These are phyloP conservation scores for Salticus scenicus DNA, from an alignment of 2,888 invertebrate species.

Conservation along the genomic window DNA sequence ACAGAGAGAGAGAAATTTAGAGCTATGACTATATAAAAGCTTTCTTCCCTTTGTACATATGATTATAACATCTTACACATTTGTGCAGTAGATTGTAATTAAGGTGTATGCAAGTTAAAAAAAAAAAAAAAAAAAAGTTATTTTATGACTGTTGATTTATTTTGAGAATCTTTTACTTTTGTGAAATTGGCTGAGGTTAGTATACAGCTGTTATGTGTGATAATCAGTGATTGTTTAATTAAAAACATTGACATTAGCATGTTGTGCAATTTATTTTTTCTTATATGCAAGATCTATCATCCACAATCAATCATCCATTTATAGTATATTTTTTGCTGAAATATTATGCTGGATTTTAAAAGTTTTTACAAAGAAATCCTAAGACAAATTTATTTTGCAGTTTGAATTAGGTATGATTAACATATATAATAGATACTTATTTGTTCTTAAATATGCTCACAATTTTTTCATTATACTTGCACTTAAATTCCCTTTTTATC, in stretches of 20 bases:
- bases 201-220: slow-evolving; percentile 41
- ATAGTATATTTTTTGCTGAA: not conserved
- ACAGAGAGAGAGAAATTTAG: slow-evolving; percentile 20
- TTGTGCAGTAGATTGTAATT: slow-evolving; percentile 64
- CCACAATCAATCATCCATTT: not conserved
- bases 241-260: slow-evolving; percentile 7
- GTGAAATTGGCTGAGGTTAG: slow-evolving; percentile 41
- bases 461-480: not conserved
- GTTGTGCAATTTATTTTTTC: slow-evolving; percentile 5
- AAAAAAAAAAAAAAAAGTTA: slow-evolving; percentile 37
- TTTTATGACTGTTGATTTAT: slow-evolving; percentile 65
- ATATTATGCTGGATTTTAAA: not conserved
- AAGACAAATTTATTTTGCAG: not conserved
- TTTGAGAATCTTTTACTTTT: slow-evolving; percentile 43
- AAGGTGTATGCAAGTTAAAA: slow-evolving; percentile 57
- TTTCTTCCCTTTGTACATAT: slow-evolving; percentile 26
- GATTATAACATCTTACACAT: slow-evolving; percentile 42
- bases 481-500: not conserved
- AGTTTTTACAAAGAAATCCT: not conserved
- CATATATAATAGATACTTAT: not conserved
- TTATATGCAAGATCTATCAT: not conserved
- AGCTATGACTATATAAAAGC: slow-evolving; percentile 15
- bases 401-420: not conserved
- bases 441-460: not conserved
- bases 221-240: slow-evolving; percentile 44